These are phyloP conservation scores for Melinaea menophilus DNA, from an alignment of 2,888 invertebrate species.

Conservation along the genomic window DNA sequence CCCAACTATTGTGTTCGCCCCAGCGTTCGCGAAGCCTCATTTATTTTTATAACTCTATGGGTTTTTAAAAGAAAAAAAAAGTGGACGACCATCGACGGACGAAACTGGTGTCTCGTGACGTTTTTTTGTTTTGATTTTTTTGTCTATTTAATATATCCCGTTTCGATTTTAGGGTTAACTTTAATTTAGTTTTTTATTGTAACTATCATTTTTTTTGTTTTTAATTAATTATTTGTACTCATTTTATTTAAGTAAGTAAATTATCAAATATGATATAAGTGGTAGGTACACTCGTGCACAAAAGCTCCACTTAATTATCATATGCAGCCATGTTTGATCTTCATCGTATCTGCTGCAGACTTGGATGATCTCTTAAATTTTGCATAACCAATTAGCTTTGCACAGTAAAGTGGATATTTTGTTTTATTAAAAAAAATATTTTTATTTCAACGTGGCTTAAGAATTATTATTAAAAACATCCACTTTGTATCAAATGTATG, in stretches of 20 bases:
- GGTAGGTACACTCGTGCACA: slow-evolving; percentile 44
- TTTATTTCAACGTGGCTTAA: background rate
- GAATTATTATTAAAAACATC: too few relatives aligned
- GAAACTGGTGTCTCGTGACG: slow-evolving; percentile 19
- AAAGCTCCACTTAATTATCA: slow-evolving; percentile 59
- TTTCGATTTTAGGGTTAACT: slow-evolving; percentile 2
- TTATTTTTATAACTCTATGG: slow-evolving; percentile 36
- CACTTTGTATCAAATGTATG: background rate
- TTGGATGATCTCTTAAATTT: slow-evolving; percentile 71
- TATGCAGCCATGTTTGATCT: slow-evolving; percentile 59
- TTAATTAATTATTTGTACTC: background rate
- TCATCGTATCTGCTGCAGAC: slow-evolving; percentile 58
- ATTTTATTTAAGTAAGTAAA: background rate
- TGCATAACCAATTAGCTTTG: slow-evolving; percentile 75
- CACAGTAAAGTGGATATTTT: slow-evolving; percentile 59
- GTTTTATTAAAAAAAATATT: slow-evolving; percentile 24
- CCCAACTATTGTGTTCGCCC: slow-evolving; percentile 74
- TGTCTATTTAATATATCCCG: background rate
- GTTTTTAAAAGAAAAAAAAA: slow-evolving; percentile 31
- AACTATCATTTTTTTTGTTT: slow-evolving; percentile 3
- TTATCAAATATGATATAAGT: slow-evolving; percentile 47
- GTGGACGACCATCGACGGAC: slow-evolving; percentile 27
- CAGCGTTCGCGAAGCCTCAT: slow-evolving; percentile 54
- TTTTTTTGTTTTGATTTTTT: slow-evolving; percentile 19
- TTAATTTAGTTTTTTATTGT: background rate